Evolutionary conservation across 2,797 vertebrate species (phyloP).

Genomic region (Gymnoscopelus microlampas): DNA sequence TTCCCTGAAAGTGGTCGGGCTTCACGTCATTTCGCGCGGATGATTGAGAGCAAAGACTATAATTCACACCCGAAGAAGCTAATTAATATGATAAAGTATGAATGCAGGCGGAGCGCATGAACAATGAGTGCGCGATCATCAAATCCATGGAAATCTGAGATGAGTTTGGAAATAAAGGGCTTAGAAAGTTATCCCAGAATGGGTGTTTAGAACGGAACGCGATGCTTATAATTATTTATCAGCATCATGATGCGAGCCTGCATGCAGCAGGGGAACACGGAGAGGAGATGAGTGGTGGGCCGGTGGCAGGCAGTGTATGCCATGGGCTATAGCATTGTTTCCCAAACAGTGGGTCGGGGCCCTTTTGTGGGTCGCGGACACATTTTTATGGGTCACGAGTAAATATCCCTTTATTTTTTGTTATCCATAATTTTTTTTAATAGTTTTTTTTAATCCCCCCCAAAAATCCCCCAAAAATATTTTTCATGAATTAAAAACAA

Average conservation of each 20-base stretch:
- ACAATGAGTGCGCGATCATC: constrained; percentile 61
- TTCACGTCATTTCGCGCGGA: constrained; percentile 46
- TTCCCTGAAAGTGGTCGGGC: constrained; percentile 62
- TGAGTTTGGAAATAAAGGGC: constrained; percentile 63
- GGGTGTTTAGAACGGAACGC: constrained; percentile 29
- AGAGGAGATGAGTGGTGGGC: neutral
- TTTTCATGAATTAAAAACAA: too few relatives aligned
- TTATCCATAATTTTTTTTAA: too few relatives aligned
- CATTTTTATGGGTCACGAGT: too few relatives aligned
- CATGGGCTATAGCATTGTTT: too few relatives aligned
- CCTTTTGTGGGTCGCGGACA: too few relatives aligned
- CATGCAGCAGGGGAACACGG: neutral
- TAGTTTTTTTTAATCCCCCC: too few relatives aligned
- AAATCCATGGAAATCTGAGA: constrained; percentile 74
- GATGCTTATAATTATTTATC: constrained; percentile 1
- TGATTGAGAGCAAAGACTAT: constrained; percentile 75
- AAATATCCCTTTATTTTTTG: too few relatives aligned
- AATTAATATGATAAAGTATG: constrained; percentile 68
- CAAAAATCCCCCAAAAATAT: too few relatives aligned
- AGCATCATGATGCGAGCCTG: neutral
- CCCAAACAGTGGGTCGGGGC: too few relatives aligned
- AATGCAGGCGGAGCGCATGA: constrained; percentile 67
- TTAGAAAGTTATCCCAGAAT: constrained; percentile 64
- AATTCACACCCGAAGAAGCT: constrained; percentile 78
- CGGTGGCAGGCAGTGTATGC: neutral